Evolutionary conservation across 1,140 invertebrate species (phyloP).

Genomic region (Ladona fulva): DNA sequence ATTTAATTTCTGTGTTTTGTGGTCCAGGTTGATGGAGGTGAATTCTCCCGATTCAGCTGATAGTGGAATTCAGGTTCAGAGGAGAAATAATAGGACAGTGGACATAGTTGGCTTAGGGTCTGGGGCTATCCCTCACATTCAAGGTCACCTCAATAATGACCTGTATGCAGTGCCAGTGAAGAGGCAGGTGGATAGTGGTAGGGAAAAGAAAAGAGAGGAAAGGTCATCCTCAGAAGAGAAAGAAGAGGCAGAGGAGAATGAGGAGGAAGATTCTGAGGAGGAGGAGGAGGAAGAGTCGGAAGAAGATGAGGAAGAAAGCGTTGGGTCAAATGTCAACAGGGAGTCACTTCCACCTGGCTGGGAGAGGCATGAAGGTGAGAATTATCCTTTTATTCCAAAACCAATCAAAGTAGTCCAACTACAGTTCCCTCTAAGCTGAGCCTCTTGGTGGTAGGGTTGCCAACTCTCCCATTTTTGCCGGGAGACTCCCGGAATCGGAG

Average conservation of each 20-base stretch:
- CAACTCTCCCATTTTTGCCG: too few species aligned
- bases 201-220: neutral
- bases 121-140: slow-evolving; percentile 49
- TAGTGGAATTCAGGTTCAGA: neutral
- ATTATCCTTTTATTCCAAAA: slow-evolving; percentile 20
- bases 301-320: slow-evolving; percentile 39
- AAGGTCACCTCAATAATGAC: slow-evolving; percentile 58
- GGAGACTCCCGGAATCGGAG: too few species aligned
- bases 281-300: slow-evolving; percentile 39
- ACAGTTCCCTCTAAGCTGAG: too few species aligned
- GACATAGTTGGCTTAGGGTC: slow-evolving; percentile 10
- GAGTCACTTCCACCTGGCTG: slow-evolving; percentile 66
- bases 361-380: slow-evolving; percentile 84
- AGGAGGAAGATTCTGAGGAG: slow-evolving; percentile 35
- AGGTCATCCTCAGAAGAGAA: slow-evolving; percentile 30
- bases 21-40: neutral
- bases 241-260: slow-evolving; percentile 31
- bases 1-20: too few species aligned
- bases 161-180: slow-evolving; percentile 67
- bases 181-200: slow-evolving; percentile 37
- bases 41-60: neutral
- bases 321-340: slow-evolving; percentile 16
- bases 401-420: too few species aligned
- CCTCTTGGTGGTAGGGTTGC: too few species aligned
- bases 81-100: neutral